These are phyloP conservation scores for Eolophus roseicapilla DNA, from an alignment of 2,113 vertebrate species.

Conservation along the genomic window DNA sequence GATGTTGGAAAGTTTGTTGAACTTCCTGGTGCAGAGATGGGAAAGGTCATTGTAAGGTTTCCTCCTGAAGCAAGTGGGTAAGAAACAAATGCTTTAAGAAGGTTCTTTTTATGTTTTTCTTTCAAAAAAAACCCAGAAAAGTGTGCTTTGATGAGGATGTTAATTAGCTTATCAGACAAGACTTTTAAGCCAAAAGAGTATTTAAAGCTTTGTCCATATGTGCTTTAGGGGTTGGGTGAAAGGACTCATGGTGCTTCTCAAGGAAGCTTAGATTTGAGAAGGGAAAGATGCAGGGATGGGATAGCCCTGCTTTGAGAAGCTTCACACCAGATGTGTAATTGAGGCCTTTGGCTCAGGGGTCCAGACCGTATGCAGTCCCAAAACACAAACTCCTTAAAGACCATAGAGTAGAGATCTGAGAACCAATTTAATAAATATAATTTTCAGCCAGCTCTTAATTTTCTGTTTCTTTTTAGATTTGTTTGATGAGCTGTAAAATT, in stretches of 20 bases:
- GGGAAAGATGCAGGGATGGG: neutral
- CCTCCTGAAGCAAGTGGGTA: slow-evolving; percentile 98
- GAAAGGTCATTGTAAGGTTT: slow-evolving; percentile 96
- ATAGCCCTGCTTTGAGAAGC: neutral
- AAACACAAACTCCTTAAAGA: neutral
- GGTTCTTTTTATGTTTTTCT: neutral
- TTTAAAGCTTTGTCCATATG: neutral
- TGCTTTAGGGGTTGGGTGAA: neutral
- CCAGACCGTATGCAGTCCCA: neutral
- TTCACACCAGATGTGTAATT: neutral
- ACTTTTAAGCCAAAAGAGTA: neutral
- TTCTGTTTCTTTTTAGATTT: neutral
- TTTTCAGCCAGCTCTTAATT: neutral
- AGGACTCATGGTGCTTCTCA: neutral
- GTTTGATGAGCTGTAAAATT: neutral
- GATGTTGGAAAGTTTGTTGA: slow-evolving; percentile 97
- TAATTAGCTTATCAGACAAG: neutral
- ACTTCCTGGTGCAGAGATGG: slow-evolving; percentile 94
- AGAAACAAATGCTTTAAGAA: slow-evolving; percentile 41
- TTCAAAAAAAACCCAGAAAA: neutral
- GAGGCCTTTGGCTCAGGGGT: neutral
- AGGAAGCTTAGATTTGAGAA: neutral
- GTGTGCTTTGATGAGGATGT: neutral
- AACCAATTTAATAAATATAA: neutral
- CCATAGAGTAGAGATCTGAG: neutral